Evolutionary conservation across 92 coral and sea anemone species (phyloP).

Genomic region (Epizoanthus rinbou): DNA sequence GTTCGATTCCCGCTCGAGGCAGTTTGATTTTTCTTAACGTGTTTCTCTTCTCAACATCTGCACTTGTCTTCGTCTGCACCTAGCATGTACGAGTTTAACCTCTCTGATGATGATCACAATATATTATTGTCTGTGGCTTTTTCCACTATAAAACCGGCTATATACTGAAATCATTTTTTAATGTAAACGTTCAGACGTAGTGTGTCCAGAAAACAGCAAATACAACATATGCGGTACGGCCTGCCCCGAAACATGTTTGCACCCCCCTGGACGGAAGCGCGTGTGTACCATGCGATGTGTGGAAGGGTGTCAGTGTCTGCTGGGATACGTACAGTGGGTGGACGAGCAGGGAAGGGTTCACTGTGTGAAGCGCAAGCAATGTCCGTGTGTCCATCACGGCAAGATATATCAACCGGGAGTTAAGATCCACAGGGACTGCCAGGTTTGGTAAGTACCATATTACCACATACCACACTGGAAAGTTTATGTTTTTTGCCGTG

Average conservation of each 20-base stretch:
- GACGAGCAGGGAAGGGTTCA: conserved; percentile 60
- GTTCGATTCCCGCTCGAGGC: too few species aligned
- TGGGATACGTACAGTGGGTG: conserved; percentile 65
- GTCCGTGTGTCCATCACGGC: conserved; percentile 69
- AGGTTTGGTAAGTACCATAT: conserved; percentile 62
- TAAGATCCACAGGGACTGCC: conserved; percentile 60
- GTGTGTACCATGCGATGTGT: conserved; percentile 74
- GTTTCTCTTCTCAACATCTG: too few species aligned
- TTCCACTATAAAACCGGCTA: background rate
- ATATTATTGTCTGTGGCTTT: background rate
- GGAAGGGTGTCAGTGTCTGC: conserved; percentile 79
- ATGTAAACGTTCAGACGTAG: conserved; percentile 42
- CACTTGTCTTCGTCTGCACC: too few species aligned
- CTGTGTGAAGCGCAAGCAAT: conserved; percentile 57
- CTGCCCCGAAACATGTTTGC: conserved; percentile 68
- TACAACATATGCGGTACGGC: conserved; percentile 71
- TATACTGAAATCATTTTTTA: background rate
- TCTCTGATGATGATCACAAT: too few species aligned
- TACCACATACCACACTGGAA: too few species aligned
- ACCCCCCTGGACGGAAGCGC: conserved; percentile 60
- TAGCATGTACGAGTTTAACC: too few species aligned
- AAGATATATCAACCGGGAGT: conserved; percentile 60
- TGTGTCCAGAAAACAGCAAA: conserved; percentile 66
- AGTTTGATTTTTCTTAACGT: too few species aligned
- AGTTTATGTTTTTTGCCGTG: background rate